Conservation (phyloP, 2,888 invertebrate species). For the Priocnemis perturbator region DNA sequence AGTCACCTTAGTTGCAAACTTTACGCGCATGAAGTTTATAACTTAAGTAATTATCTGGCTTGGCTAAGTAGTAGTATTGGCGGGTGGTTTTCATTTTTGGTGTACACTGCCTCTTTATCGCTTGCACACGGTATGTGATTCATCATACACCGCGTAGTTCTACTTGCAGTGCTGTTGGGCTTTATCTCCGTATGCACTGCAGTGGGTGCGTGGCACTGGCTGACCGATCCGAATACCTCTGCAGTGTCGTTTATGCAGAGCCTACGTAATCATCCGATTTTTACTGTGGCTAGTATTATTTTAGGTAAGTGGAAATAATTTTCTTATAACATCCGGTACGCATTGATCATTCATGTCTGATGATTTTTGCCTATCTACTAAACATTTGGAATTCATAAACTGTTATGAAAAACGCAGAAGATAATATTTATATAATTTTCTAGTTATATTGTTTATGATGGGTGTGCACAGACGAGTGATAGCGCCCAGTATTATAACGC, state of each 20-base stretch:
- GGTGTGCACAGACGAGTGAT: constrained; percentile 98
- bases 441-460: constrained; percentile 90
- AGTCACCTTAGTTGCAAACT: too few species aligned
- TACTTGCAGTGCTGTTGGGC: constrained; percentile 86
- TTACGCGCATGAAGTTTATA: too few species aligned
- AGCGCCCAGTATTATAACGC: constrained; percentile 96
- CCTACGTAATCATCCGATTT: constrained; percentile 94
- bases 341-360: neutral
- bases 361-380: too few species aligned
- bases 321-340: neutral
- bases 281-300: constrained; percentile 90
- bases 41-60: too few species aligned
- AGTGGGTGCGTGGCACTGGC: constrained; percentile 97
- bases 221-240: constrained; percentile 95
- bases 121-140: neutral
- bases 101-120: neutral
- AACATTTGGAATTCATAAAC: too few species aligned
- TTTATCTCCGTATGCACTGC: constrained; percentile 93
- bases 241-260: constrained; percentile 94
- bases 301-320: constrained; percentile 79
- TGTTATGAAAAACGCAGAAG: neutral
- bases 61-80: too few species aligned
- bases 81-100: too few species aligned
- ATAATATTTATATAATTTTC: constrained; percentile 40
- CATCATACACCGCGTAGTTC: constrained; percentile 11